Evolutionary conservation across 2,113 vertebrate genomes (phyloP).

Genomic region (Colaptes auratus): DNA sequence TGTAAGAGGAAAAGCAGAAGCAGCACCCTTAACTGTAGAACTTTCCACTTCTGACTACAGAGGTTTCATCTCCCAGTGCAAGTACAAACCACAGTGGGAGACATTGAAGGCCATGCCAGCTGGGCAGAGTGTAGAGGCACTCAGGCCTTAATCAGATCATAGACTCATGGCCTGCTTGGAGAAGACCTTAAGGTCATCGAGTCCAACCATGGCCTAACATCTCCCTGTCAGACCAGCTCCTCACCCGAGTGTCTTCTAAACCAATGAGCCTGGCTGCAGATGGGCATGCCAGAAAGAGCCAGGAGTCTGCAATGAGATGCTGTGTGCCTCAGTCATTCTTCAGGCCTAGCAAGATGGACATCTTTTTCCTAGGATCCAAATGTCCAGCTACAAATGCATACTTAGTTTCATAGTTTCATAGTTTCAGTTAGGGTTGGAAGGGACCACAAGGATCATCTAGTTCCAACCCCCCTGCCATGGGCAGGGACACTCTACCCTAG

Average conservation of each 20-base stretch:
- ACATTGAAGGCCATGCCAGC: too few relatives aligned
- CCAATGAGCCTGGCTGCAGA: background rate
- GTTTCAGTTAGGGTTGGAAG: too few relatives aligned
- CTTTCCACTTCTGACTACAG: background rate
- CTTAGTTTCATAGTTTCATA: too few relatives aligned
- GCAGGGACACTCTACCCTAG: too few relatives aligned
- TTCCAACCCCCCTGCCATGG: too few relatives aligned
- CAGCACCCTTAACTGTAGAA: background rate
- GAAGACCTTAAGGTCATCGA: too few relatives aligned
- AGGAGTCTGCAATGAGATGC: background rate
- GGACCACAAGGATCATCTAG: too few relatives aligned
- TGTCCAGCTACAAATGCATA: background rate
- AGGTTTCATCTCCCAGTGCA: background rate
- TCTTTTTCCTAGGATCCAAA: background rate
- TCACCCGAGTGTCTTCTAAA: background rate
- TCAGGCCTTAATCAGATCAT: too few relatives aligned
- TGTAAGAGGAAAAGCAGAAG: background rate
- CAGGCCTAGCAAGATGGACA: background rate
- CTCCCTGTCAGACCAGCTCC: too few relatives aligned
- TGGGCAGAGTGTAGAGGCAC: too few relatives aligned
- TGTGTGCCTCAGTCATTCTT: background rate
- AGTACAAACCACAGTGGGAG: background rate
- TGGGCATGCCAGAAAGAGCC: background rate
- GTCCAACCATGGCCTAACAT: too few relatives aligned
- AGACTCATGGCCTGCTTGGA: too few relatives aligned